These are phyloP conservation scores for Silurus lanzhouensis DNA, from an alignment of 2,797 vertebrate genomes.

Conservation along the genomic window DNA sequence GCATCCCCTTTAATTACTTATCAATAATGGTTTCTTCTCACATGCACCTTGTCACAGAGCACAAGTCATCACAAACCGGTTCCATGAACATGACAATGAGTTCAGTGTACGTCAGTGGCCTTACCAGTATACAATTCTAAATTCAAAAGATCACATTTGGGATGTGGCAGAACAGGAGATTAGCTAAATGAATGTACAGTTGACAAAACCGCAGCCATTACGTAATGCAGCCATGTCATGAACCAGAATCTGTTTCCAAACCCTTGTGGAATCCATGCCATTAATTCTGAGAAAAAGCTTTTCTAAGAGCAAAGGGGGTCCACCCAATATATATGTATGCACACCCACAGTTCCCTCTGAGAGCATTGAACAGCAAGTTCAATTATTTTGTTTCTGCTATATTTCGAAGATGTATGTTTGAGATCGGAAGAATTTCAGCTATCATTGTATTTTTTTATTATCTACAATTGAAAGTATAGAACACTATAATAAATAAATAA, in stretches of 20 bases:
- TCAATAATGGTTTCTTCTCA: no score
- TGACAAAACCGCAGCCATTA: neutral
- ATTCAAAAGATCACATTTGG: neutral
- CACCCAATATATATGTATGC: neutral
- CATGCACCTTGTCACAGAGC: no score
- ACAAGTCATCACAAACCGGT: neutral
- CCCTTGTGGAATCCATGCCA: neutral
- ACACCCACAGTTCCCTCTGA: neutral
- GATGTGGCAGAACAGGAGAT: neutral
- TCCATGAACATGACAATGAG: neutral
- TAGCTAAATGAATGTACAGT: no score
- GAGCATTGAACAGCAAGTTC: neutral
- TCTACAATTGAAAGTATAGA: no score
- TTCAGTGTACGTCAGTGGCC: neutral
- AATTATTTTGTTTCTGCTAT: neutral
- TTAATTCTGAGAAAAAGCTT: neutral
- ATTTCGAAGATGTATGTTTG: no score
- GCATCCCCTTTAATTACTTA: neutral
- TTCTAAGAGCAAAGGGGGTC: neutral
- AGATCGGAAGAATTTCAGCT: no score
- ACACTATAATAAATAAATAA: no score
- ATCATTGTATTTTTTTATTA: no score
- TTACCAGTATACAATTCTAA: neutral
- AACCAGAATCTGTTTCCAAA: neutral
- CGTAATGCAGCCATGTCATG: neutral